These are phyloP conservation scores for Mus minutoides DNA, from an alignment of 2,797 vertebrate genomes.

Conservation along the genomic window DNA sequence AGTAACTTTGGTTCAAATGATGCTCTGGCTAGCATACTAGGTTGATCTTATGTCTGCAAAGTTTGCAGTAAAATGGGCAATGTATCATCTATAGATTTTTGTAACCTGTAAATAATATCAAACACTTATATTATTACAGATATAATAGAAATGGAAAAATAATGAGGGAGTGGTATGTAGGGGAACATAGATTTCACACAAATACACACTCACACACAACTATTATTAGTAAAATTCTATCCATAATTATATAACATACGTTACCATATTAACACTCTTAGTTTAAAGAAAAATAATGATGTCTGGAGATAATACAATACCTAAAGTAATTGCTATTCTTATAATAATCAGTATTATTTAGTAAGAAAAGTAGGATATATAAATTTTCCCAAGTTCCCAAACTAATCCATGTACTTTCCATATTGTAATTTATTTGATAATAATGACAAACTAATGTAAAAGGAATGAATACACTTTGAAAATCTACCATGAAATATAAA, in stretches of 20 bases:
- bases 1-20: slow-evolving; percentile 60
- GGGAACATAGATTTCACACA: not conserved
- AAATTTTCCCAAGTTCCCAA: not conserved
- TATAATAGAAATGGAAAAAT: slow-evolving; percentile 18
- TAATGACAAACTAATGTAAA: not conserved
- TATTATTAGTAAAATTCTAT: not conserved
- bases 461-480: not conserved
- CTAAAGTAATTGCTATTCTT: not conserved
- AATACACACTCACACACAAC: not conserved
- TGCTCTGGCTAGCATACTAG: not conserved
- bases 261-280: not conserved
- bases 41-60: slow-evolving; percentile 38
- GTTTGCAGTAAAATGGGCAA: slow-evolving; percentile 15
- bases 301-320: not conserved
- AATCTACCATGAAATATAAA: not conserved
- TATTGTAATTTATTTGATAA: not conserved
- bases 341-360: not conserved
- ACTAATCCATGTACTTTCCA: not conserved
- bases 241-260: not conserved
- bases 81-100: slow-evolving; percentile 62
- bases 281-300: not conserved
- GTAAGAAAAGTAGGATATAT: not conserved
- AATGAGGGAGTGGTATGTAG: not conserved
- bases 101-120: slow-evolving; percentile 14
- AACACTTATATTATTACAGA: slow-evolving; percentile 10